Percentiles rank a stretch among this genome's conserved stretches.
These are phyloP conservation scores for Sphaerodactylus townsendi DNA, from an alignment of 2,113 vertebrate species.

Conservation along the genomic window DNA sequence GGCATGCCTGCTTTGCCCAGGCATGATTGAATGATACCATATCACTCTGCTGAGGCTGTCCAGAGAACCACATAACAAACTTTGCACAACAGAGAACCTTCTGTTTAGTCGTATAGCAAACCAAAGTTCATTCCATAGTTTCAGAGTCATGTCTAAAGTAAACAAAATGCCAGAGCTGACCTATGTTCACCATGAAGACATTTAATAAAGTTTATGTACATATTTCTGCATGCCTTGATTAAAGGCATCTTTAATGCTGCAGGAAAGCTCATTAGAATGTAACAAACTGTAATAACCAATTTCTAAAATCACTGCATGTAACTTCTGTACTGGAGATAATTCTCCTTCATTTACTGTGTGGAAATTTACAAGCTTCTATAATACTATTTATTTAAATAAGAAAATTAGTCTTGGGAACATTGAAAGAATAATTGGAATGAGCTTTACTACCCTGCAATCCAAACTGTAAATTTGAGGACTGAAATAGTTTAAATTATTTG, in stretches of 20 bases:
- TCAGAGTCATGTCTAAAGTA: background rate
- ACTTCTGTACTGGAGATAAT: background rate
- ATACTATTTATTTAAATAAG: constrained; percentile 25
- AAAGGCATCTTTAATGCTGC: constrained; percentile 19
- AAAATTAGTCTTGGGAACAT: background rate
- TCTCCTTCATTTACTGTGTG: background rate
- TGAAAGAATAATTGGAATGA: constrained; percentile 6
- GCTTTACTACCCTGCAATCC: constrained; percentile 19
- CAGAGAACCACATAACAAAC: background rate
- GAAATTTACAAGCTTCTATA: background rate
- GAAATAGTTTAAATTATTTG: constrained; percentile 30
- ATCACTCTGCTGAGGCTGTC: too few relatives aligned
- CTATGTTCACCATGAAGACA: background rate
- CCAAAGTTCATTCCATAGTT: background rate
- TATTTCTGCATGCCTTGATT: background rate
- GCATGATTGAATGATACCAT: too few relatives aligned
- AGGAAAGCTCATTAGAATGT: constrained; percentile 18
- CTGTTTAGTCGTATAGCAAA: background rate
- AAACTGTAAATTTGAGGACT: constrained; percentile 34
- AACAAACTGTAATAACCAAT: background rate
- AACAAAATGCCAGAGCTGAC: background rate
- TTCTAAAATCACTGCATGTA: background rate
- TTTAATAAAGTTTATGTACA: background rate
- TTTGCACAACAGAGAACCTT: background rate
- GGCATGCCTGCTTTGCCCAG: too few relatives aligned